Base-by-base conservation (phyloP, 1,140 invertebrate species). In the Pollicipes pollicipes region DNA sequence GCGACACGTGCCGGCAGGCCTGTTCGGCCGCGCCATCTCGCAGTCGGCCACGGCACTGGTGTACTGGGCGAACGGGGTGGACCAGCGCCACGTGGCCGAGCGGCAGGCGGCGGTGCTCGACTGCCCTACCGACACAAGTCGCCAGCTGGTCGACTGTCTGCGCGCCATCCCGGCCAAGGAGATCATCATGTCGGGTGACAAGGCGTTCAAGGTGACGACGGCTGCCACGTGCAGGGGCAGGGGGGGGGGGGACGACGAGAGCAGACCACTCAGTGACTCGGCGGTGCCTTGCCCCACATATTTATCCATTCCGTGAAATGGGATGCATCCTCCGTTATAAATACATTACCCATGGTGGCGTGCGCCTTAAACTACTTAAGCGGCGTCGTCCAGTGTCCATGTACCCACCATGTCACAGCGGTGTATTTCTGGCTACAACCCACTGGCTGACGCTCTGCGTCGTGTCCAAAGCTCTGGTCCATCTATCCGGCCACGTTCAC, bases 11-110 rank as follows among this genome's bases (percentile, higher is more conserved):
- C 2, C 45, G 6, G 45, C 72, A 75, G 77, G 77, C 29, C 69
- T 78, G 32, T 79, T 80, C 72, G 71, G 76, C 21, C 72, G 76
- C 3, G 78, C 76, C 6, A 79, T 80, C 28, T 70, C 79, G 70
- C 77, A 80, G 68, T 79, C 77, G 45, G 78, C 78, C 16, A 75
- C 75, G 0, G 77, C 78, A 0, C 68, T 78, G 37, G 76, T 75
- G 64, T 75, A 77, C 10, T 80, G 78, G 78, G 75, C 79, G 0
- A 68, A 78, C 30, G 73, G 75, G 0, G 70, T 68, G 26, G 75
- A 74, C 27, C 76, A 75, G 45, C 63, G 37, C 0, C 68, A 73
- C 66, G 69, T 68, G 0, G 73, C 70, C 24, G 31, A 70, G 4
- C 30, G 45, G 6, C 45, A 17, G 45, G 45, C 45, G 10, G 45